Evolutionary conservation across 2,888 invertebrate genomes (phyloP), one percentile per base, ranked within the genome.

Genomic region (Tipula helvola): DNA sequence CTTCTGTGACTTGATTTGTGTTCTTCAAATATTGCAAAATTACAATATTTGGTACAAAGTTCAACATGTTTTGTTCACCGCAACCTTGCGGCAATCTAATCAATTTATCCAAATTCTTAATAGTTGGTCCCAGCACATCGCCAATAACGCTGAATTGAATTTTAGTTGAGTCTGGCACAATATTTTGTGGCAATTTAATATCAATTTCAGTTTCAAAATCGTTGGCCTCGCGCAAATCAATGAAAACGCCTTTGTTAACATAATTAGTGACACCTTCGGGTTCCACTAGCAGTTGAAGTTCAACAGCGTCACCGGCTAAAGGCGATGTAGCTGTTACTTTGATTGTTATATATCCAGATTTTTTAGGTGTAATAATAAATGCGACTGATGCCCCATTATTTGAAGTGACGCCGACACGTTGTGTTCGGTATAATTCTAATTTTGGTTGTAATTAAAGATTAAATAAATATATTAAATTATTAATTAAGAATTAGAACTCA

Each of bases 231-330:
- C 94, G 91, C n/a, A 97, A 91, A 89, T 97, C 96, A 12, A 97
- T 90, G 87, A 97, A 93, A 8, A 96, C 90, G 0, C 96, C 95
- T 90, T 94, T 94, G 89, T 96, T 96, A 88, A 94, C 93, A 89
- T 94, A 95, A 88, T 96, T 94, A 0, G 95, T 94, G 89, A 96
- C 95, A 86, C 97, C 97, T 91, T 96, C 96, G 12, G 96, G 94
- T 94, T 96, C 95, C 18, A 97, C 96, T 85, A 95, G 93, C 3
- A 97, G 92, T 88, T 94, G 94, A 89, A 94, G 94, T 88, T 95
- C 93, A 3, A 97, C 93, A 10, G 96, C 95, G 90, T 98, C 98
- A 7, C 97, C 97, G 42, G 95, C 95, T 52, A 95, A 91, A 8
- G 94, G 93, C 41, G 95, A 95, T 41, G 93, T 94, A n/a, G 98